Base-by-base conservation (phyloP, 2,797 vertebrate species). In the Takifugu rubripes region DNA sequence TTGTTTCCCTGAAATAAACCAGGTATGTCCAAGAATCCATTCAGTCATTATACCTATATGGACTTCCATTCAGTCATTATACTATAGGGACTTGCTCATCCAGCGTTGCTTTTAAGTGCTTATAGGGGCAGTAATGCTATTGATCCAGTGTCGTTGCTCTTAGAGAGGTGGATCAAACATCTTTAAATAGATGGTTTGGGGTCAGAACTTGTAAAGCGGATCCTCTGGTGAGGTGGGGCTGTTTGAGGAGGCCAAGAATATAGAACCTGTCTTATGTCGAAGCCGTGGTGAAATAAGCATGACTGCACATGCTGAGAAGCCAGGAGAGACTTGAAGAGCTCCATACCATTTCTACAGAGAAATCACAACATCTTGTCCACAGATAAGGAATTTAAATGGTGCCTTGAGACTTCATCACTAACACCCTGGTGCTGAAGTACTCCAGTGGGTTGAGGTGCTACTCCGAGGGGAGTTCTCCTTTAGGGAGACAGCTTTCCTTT, bases 21-120 rank as follows among this genome's bases (percentile, higher is more conserved):
- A 61, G 60, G 67, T 69, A 65, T 70, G 78, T 74, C 71, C 66
- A 56, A 69, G 76, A 82, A 82, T 77, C 58, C 75, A 86, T 83
- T 90, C 77, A 85, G 85, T 90, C 88, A 89, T 89, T 90, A 76
- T 88, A 81, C n/a, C 76, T 86, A 77, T 72, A 63, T 33, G 55
- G 72, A 75, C 8, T 6, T 33, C 58, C 75, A 86, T 83, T 90
- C 77, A 85, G 85, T 90, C 88, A 89, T 89, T 90, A 76, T 88
- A 81, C 76, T 86, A 77, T 72, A 63, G 33, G 55, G 72, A 75
- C 8, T 6, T 33, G 31, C 31, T 7, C 31, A 33, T 33, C 31
- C 31, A 75, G 78, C 71, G 70, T 72, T 73, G 60, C 63, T 78
- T 27, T 53, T 36, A 11, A 11, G 33, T 36, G 33, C 33, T 36